These are phyloP conservation scores for Chrysomallon squamiferum DNA, from an alignment of 1,140 invertebrate species.

Conservation along the genomic window DNA sequence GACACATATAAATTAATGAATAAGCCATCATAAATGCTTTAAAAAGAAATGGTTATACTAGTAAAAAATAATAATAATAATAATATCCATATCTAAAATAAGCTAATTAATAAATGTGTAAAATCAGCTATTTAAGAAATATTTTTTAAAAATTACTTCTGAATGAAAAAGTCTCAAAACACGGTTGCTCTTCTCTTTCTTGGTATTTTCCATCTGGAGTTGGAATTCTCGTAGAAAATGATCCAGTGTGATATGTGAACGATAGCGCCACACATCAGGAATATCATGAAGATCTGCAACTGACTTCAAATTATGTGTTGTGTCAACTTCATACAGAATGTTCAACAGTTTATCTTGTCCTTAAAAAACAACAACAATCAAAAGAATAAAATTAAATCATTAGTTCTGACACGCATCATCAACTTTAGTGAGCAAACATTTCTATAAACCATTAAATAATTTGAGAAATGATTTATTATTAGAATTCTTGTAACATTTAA, in stretches of 20 bases:
- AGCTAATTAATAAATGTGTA: no score
- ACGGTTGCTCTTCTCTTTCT: slow-evolving; percentile 3
- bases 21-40: no score
- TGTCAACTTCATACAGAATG: slow-evolving; percentile 31
- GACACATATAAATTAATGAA: no score
- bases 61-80: no score
- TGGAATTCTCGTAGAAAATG: slow-evolving; percentile 18
- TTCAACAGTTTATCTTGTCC: slow-evolving; percentile 30
- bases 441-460: background rate
- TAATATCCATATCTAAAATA: no score
- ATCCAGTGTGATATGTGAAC: slow-evolving; percentile 10
- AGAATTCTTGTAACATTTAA: no score
- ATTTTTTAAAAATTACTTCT: slow-evolving; percentile 23
- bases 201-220: background rate
- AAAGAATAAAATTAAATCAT: background rate
- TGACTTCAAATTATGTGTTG: background rate
- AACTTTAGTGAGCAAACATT: background rate
- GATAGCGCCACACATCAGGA: slow-evolving; percentile 18
- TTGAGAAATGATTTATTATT: no score
- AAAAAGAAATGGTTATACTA: no score
- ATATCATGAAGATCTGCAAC: slow-evolving; percentile 9
- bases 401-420: background rate
- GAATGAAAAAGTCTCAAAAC: slow-evolving; percentile 27
- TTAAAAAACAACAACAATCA: slow-evolving; percentile 5
- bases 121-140: no score